These are phyloP conservation scores for Sebastes goodei DNA, from an alignment of 2,797 vertebrate species.

Conservation along the genomic window DNA sequence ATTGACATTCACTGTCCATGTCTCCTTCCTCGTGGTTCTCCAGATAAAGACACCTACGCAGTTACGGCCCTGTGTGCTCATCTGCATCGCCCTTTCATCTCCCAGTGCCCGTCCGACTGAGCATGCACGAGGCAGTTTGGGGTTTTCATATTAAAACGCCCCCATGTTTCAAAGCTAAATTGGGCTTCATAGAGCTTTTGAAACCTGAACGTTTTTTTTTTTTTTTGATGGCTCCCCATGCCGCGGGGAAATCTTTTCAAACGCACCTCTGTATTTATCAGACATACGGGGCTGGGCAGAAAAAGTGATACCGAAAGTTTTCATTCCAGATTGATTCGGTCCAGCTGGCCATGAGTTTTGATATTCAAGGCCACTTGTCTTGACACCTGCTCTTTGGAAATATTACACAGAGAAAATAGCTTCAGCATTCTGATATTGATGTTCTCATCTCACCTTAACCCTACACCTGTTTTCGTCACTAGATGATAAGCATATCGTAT, in stretches of 20 bases:
- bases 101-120: constrained; percentile 14
- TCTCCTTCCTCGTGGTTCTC: constrained; percentile 13
- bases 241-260: constrained; percentile 59
- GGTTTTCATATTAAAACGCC: constrained; percentile 57
- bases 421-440: background rate
- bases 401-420: background rate
- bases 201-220: constrained; percentile 41
- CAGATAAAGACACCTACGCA: constrained; percentile 36
- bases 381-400: constrained; percentile 11
- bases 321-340: constrained; percentile 9
- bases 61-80: constrained; percentile 32
- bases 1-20: constrained; percentile 60
- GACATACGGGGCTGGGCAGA: background rate
- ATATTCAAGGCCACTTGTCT: constrained; percentile 47
- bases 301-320: constrained; percentile 33
- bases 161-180: constrained; percentile 69
- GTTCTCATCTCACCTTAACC: background rate
- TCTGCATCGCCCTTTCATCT: constrained; percentile 62
- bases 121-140: constrained; percentile 41
- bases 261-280: constrained; percentile 55
- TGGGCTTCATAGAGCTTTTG: constrained; percentile 67
- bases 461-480: background rate
- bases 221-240: constrained; percentile 17
- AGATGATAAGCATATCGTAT: background rate
- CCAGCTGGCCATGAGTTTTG: constrained; percentile 13